Evolutionary conservation across 2,888 invertebrate genomes (phyloP), one percentile per base, ranked within the genome.

Genomic region (Saturnia pavonia): DNA sequence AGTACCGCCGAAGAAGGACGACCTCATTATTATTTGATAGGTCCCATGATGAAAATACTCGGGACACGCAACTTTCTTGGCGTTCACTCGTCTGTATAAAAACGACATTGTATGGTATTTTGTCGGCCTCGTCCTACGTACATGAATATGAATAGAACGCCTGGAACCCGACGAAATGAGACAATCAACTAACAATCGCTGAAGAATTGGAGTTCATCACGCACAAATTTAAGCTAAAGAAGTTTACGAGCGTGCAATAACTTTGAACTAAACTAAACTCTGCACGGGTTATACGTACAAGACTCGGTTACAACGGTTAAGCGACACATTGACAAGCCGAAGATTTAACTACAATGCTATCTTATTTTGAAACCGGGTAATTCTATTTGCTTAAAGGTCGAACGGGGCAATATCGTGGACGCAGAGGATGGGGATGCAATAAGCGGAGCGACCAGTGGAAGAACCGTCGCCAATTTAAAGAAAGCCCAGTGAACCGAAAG

Each of bases 401-500:
- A 91, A 88, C 84, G 86, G 93, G 89, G 92, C 93, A 94, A 94
- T 94, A 94, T 90, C 89, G 91, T 88, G 91, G 91, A 88, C 91
- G 91, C 88, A 88, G 91, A 89, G 87, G 91, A 88, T 86, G 86
- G 88, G 89, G 92, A 89, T 90, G 93, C 92, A 93, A 94, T 93
- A 93, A 93, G 91, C 90, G 89, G 88, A 87, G 90, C 91, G 92
- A 89, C 89, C 88, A 91, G 91, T 88, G 85, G 80, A 88, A 85
- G 85, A 88, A 89, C 92, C 92, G 89, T 92, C 93, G 93, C 92
- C 94, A 94, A 94, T 94, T 94, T 94, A 94, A 94, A 94, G 94
- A 94, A 94, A 94, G 92, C 94, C 92, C 94, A 94, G 86, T 94
- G 94, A 94, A 94, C 94, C 90, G 94, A 92, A 94, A 94, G 94